A percentile compares a stretch with the other conserved stretches of the same genome.
Evolutionary conservation across 2,888 invertebrate genomes (phyloP).

Genomic region (Scelioninae gen. 2): DNA sequence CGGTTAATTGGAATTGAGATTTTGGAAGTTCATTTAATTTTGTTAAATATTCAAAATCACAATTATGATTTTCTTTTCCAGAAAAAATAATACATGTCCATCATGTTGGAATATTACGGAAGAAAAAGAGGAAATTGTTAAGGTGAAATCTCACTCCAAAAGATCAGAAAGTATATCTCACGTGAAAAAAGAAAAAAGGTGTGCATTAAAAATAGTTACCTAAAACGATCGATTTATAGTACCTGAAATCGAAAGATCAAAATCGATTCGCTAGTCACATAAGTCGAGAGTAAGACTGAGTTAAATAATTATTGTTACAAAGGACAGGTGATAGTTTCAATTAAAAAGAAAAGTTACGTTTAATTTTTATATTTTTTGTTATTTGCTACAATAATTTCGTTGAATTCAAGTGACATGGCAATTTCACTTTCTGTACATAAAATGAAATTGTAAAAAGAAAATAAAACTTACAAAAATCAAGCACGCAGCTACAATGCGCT

Average conservation of each 20-base stretch:
- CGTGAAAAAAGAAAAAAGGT: slow-evolving; percentile 19
- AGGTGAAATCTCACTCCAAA: background rate
- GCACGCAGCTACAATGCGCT: slow-evolving; percentile 23
- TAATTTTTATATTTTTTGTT: slow-evolving; percentile 39
- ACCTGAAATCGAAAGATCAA: slow-evolving; percentile 28
- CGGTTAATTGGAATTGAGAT: no score
- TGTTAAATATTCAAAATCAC: no score
- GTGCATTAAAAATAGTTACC: slow-evolving; percentile 3
- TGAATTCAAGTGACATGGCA: slow-evolving; percentile 31
- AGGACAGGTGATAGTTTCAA: slow-evolving; percentile 1
- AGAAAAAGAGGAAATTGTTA: slow-evolving; percentile 12
- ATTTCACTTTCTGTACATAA: slow-evolving; percentile 39
- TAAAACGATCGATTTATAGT: slow-evolving; percentile 38
- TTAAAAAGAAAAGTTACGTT: slow-evolving; percentile 3
- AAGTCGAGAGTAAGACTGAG: slow-evolving; percentile 32
- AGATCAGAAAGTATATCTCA: slow-evolving; percentile 14
- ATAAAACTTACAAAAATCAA: slow-evolving; percentile 2
- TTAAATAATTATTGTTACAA: slow-evolving; percentile 5
- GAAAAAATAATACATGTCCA: slow-evolving; percentile 61
- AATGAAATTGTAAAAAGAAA: slow-evolving; percentile 33
- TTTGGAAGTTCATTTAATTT: no score
- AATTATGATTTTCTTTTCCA: no score
- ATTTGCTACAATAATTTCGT: slow-evolving; percentile 23
- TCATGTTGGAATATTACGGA: slow-evolving; percentile 56
- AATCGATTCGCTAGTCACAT: slow-evolving; percentile 28